Evolutionary conservation across 2,797 vertebrate genomes (phyloP).

Genomic region (Danio jaintianensis): DNA sequence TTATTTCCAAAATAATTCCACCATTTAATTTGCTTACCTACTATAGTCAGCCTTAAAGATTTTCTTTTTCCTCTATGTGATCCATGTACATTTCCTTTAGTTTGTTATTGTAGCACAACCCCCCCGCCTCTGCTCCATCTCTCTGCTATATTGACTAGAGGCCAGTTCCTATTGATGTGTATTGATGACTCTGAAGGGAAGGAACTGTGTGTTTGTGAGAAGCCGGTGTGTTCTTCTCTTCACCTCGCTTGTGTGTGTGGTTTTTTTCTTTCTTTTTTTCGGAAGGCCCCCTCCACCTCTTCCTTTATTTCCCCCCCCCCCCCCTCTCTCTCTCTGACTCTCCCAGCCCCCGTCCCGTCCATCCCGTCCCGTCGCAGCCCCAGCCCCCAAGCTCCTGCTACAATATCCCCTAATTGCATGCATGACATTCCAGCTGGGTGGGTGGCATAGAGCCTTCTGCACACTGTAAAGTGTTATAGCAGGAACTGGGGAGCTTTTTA

Average conservation of each 20-base stretch:
- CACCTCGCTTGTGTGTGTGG: constrained; percentile 18
- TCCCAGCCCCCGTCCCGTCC: constrained; percentile 44
- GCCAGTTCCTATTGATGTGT: constrained; percentile 77
- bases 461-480: constrained; percentile 65
- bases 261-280: background rate
- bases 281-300: constrained; percentile 41
- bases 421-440: constrained; percentile 85
- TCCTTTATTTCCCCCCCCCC: constrained; percentile 51
- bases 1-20: no score
- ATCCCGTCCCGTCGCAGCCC: constrained; percentile 31
- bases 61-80: constrained; percentile 27
- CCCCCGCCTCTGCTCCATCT: background rate
- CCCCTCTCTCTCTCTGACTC: constrained; percentile 54
- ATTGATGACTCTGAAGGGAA: constrained; percentile 79
- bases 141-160: constrained; percentile 66
- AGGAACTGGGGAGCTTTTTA: constrained; percentile 46
- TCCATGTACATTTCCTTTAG: constrained; percentile 48
- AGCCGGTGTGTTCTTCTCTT: constrained; percentile 53
- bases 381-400: constrained; percentile 56
- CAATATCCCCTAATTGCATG: constrained; percentile 81
- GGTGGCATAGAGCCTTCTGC: constrained; percentile 81
- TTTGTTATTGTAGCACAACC: constrained; percentile 49
- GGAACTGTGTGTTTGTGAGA: constrained; percentile 74
- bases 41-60: no score
- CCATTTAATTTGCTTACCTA: no score